Conservation (phyloP, 2,113 vertebrate genomes). For the Steatornis caripensis region DNA sequence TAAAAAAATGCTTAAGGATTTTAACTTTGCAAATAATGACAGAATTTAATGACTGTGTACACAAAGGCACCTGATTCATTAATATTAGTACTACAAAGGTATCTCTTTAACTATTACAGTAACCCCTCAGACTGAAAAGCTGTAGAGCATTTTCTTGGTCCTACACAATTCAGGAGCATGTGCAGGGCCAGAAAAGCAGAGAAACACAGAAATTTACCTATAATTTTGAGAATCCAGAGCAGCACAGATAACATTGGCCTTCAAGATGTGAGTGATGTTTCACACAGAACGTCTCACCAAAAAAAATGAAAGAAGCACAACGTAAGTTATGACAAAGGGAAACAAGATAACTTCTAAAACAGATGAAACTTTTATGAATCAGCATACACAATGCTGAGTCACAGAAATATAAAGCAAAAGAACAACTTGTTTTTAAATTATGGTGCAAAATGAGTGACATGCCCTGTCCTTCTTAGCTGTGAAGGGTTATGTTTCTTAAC, state of each 20-base stretch:
- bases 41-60: background rate
- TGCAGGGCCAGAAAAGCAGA: background rate
- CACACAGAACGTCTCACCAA: no score
- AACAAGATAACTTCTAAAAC: background rate
- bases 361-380: background rate
- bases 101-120: background rate
- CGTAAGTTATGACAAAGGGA: background rate
- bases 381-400: background rate
- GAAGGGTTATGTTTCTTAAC: background rate
- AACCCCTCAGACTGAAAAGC: background rate
- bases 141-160: background rate
- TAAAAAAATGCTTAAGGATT: background rate
- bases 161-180: background rate
- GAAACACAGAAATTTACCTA: background rate
- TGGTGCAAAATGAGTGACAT: background rate
- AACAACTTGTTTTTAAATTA: background rate
- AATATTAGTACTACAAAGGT: background rate
- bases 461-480: background rate
- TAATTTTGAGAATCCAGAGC: background rate
- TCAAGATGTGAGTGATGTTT: background rate
- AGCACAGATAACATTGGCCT: background rate
- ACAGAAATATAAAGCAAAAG: background rate
- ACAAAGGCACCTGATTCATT: background rate
- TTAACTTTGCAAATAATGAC: background rate
- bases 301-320: background rate